These are phyloP conservation scores for Astropecten irregularis DNA, from an alignment of 53 echinoderm and acorn worm genomes.

Conservation along the genomic window DNA sequence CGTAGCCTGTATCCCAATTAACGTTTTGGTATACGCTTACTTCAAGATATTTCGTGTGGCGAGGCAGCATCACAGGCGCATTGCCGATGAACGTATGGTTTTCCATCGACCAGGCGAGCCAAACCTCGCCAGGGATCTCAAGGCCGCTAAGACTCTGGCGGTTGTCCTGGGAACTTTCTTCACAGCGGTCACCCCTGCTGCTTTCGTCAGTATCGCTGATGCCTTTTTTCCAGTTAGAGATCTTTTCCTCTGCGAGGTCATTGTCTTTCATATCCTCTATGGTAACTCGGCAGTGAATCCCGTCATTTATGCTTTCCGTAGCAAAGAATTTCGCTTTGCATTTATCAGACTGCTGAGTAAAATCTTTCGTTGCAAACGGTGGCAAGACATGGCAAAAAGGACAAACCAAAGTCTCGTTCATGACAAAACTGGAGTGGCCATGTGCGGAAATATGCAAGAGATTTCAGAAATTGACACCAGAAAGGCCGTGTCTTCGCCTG, in stretches of 20 bases:
- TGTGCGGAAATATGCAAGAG: no score
- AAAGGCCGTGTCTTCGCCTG: no score
- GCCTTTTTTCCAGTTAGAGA: slow-evolving; percentile 57
- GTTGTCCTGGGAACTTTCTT: slow-evolving; percentile 66
- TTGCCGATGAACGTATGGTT: background rate
- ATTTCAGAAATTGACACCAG: no score
- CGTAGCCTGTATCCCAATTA: background rate
- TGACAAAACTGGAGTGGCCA: background rate
- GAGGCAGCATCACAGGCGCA: background rate
- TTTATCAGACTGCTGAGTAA: slow-evolving; percentile 31
- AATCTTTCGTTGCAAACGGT: slow-evolving; percentile 5
- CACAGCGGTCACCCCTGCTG: slow-evolving; percentile 64
- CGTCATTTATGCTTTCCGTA: slow-evolving; percentile 68
- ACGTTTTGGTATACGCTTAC: background rate
- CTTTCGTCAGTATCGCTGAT: slow-evolving; percentile 61
- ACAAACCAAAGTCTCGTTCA: background rate
- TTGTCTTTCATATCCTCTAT: slow-evolving; percentile 67
- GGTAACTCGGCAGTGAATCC: slow-evolving; percentile 70
- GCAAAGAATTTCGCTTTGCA: slow-evolving; percentile 58
- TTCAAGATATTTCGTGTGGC: slow-evolving; percentile 18
- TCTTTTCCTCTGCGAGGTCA: slow-evolving; percentile 61
- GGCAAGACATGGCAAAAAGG: background rate
- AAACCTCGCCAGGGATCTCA: slow-evolving; percentile 58
- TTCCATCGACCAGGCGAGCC: background rate
- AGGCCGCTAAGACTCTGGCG: slow-evolving; percentile 68